A percentile compares a stretch with the other conserved stretches of the same genome.
phyloP scores from a whole-genome alignment of 2,888 invertebrate species.

The Andrena camellia region DNA sequence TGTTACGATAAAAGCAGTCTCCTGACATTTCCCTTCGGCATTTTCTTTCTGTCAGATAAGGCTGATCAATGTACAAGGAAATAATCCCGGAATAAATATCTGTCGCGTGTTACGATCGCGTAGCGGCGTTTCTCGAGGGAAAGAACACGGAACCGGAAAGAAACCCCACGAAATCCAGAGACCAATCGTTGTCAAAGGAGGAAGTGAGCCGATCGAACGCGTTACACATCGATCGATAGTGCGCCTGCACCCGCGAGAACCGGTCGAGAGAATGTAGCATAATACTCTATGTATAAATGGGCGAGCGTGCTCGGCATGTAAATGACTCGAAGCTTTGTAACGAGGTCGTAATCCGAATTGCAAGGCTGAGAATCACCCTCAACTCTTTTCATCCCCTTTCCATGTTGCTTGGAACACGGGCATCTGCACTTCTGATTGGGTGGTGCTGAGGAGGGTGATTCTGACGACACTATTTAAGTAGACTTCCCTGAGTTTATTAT shows the following conservation, averaged over 20 bases:
- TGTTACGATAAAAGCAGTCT: background rate
- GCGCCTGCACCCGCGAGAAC: slow-evolving; percentile 28
- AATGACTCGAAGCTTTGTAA: slow-evolving; percentile 36
- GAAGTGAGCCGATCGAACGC: slow-evolving; percentile 41
- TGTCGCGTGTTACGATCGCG: background rate
- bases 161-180: slow-evolving; percentile 16
- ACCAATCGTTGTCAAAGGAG: slow-evolving; percentile 33
- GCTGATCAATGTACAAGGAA: background rate
- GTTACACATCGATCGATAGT: slow-evolving; percentile 24
- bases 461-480: background rate
- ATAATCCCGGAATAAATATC: background rate
- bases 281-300: slow-evolving; percentile 9
- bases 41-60: background rate
- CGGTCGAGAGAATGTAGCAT: slow-evolving; percentile 41
- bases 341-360: slow-evolving; percentile 32
- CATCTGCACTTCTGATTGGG: too few species aligned
- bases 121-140: background rate
- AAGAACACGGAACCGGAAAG: slow-evolving; percentile 25
- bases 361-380: background rate
- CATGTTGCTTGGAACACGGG: background rate
- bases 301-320: background rate
- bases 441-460: background rate
- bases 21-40: background rate
- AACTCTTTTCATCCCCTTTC: background rate
- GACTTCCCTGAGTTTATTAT: background rate